Evolutionary conservation across 2,797 vertebrate genomes (phyloP), one percentile per base, ranked within the genome.

Genomic region (Spea hammondii): DNA sequence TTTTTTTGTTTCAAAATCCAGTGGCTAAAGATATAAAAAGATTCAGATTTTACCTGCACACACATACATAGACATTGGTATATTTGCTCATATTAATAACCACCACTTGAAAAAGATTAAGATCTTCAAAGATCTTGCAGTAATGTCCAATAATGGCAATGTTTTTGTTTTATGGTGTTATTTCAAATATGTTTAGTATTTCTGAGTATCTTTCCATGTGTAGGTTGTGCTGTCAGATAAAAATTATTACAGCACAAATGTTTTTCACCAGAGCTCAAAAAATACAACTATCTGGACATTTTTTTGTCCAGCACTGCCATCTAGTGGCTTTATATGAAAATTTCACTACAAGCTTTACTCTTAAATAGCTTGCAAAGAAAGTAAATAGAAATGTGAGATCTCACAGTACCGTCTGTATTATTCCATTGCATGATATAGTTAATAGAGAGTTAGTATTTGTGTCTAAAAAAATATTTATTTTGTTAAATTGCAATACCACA

Each of bases 1-100:
- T 83, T 98, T 98, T 91, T 98, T 99, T 0, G 91, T 95, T 90
- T 99, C 98, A 67, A 96, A 99, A 86, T 99, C 98, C 88, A 99
- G 82, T 0, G 94, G 92, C 98, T 99, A 0, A 55, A 89, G 66
- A 87, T 51, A 8, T 8, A 79, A 83, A 80, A 62, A 11, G 51
- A 53, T 53, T 7, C 3, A 1, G 10, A 0, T 53, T 53, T 53
- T 53, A 53, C 51, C 10, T 6, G 51, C n/a, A n/a, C n/a, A n/a
- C n/a, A n/a, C n/a, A n/a, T 32, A 32, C 32, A 32, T 3, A 32
- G 32, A 32, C 32, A 32, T 32, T 32, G 32, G 32, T 32, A 1
- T 2, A 32, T 32, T 32, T 32, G 32, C 32, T 32, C 32, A 32
- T 32, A 32, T 32, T 32, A 32, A 32, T 2, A 2, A 32, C 2